Base-by-base conservation (phyloP, 2,888 invertebrate species). In the Sabellastarte sp. region DNA sequence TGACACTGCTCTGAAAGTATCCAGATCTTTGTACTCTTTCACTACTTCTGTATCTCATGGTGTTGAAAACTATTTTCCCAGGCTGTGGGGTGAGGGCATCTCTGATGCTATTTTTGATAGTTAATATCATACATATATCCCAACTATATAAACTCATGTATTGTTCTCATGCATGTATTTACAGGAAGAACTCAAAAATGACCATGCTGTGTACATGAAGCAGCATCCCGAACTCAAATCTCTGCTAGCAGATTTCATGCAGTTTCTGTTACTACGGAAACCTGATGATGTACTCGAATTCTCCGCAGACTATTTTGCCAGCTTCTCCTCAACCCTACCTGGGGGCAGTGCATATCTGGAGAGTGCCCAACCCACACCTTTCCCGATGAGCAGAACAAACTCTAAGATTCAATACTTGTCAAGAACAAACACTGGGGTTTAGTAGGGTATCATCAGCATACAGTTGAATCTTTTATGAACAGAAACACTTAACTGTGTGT, bases 291-390 rank as follows among this genome's bases (percentile, higher is more conserved):
- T 79, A 56, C 67, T 83, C 4, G 69, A 75, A 29, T 84, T 83
- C 71, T 77, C 82, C 57, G 82, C 82, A 1, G 81, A 82, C 56
- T 83, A 83, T 70, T 84, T 84, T 69, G 72, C 82, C 26, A 75
- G 82, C 5, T 53, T 53, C 53, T 80, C 82, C 30, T 70, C 75
- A 4, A 67, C 73, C 1, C 76, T 80, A 72, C 76, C 77, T n/a
- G 72, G 74, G 15, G 58, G 72, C 0, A 69, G 74, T 24, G 76
- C 80, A 0, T 80, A 78, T 62, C 59, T 76, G 61, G 73, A 75
- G 20, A 78, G 79, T 4, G 74, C 71, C 52, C 74, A 69, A n/a
- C 75, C 74, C 15, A 75, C 77, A 5, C 77, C 77, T 2, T 79
- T 77, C 65, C 80, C 79, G 10, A 51, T 26, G n/a, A 68, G 64